A percentile compares a stretch with the other conserved stretches of the same genome.
Conservation (phyloP, 2,797 vertebrate genomes). For the Sylvilagus floridanus region DNA sequence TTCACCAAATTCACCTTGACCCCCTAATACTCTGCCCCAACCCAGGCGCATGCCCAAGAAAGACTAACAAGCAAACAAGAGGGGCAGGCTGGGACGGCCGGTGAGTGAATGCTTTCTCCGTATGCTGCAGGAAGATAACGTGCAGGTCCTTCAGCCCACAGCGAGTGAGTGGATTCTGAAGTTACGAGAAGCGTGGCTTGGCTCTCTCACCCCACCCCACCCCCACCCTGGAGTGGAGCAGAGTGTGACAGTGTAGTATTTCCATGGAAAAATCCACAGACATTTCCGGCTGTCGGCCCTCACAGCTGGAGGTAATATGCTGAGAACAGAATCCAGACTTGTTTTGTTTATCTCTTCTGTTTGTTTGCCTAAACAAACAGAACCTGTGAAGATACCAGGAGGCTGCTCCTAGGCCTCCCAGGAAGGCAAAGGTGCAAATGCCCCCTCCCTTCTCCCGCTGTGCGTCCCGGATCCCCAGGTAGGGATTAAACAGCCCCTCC, state of each 20-base stretch:
- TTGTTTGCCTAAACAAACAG: conserved; percentile 39
- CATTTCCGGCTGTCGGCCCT: neutral
- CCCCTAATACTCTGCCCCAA: neutral
- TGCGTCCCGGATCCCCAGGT: neutral
- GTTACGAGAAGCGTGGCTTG: neutral
- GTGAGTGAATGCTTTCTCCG: neutral
- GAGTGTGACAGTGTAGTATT: neutral
- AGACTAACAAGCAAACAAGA: neutral
- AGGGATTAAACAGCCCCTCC: neutral
- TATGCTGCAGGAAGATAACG: neutral
- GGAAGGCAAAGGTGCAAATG: neutral
- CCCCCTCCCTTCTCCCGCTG: neutral
- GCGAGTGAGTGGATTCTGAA: neutral
- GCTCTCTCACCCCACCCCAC: neutral
- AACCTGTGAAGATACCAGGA: neutral
- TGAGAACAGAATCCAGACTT: conserved; percentile 13
- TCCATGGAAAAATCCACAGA: neutral
- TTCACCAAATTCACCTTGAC: neutral
- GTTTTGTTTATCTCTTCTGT: conserved; percentile 15
- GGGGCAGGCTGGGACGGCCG: too few species aligned
- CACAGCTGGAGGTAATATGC: neutral
- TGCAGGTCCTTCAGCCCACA: neutral
- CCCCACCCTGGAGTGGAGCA: neutral
- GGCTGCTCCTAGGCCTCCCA: neutral
- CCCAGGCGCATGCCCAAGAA: neutral